Percentiles rank a stretch among this genome's conserved stretches.
These are phyloP conservation scores for Rhyacophila brunnea DNA, from an alignment of 1,140 invertebrate species.

Conservation along the genomic window DNA sequence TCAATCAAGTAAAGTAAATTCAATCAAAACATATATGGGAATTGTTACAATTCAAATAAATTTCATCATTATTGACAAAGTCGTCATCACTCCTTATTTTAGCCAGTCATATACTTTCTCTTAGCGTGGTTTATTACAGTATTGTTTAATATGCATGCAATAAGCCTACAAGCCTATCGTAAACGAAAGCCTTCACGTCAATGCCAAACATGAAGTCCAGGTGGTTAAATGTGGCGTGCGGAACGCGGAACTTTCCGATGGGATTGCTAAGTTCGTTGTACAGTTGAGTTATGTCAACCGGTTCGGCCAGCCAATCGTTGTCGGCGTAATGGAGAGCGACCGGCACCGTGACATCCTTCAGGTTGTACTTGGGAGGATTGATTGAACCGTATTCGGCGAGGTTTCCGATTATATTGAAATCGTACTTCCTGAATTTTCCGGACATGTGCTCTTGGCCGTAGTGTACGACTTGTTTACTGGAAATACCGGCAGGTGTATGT, in stretches of 20 bases:
- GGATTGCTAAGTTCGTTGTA: constrained; percentile 56
- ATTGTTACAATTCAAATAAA: constrained; percentile 1
- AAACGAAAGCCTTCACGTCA: constrained; percentile 49
- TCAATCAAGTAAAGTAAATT: neutral
- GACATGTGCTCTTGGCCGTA: constrained; percentile 64
- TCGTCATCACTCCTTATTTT: too few species aligned
- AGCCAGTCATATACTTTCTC: too few species aligned
- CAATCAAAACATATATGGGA: neutral
- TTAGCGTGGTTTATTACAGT: neutral
- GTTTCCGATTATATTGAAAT: constrained; percentile 45
- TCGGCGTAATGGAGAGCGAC: constrained; percentile 70
- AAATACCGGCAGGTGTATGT: constrained; percentile 81
- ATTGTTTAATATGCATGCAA: constrained; percentile 40
- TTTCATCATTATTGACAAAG: neutral
- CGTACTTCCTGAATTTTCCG: constrained; percentile 38
- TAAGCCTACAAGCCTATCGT: constrained; percentile 45
- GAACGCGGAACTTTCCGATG: constrained; percentile 52
- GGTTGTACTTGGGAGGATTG: constrained; percentile 59
- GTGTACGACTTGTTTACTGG: constrained; percentile 74
- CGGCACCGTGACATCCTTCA: constrained; percentile 60
- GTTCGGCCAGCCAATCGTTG: constrained; percentile 69
- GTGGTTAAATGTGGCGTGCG: constrained; percentile 54
- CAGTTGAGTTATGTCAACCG: constrained; percentile 58
- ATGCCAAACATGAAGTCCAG: constrained; percentile 61
- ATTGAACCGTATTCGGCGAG: constrained; percentile 41